phyloP scores from a whole-genome alignment of 2,797 vertebrate species.

The Hypotaenidia okinawae region DNA sequence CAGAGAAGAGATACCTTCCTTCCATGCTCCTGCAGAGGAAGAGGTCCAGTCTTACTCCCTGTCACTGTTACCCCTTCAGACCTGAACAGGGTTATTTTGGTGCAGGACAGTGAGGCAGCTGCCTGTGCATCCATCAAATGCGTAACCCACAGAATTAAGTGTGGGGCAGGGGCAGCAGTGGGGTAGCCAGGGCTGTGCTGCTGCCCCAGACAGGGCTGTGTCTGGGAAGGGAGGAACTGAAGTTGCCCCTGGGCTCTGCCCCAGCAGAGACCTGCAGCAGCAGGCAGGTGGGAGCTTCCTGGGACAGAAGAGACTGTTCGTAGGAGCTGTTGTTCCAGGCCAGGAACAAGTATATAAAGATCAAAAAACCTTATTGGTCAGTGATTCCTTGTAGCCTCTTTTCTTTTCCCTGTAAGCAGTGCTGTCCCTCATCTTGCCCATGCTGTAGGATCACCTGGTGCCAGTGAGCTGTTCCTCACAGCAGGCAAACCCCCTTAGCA shows the following conservation, averaged over 20 bases:
- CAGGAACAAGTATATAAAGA: neutral
- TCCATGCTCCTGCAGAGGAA: neutral
- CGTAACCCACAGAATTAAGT: neutral
- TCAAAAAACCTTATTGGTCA: neutral
- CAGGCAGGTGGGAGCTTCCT: neutral
- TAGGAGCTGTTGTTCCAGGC: neutral
- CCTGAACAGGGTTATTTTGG: neutral
- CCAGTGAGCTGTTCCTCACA: neutral
- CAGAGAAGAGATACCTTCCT: neutral
- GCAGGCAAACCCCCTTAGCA: neutral
- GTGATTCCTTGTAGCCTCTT: neutral
- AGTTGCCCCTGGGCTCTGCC: neutral
- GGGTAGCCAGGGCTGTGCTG: neutral
- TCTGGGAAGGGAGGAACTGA: neutral
- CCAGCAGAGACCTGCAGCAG: neutral
- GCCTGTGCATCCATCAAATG: neutral
- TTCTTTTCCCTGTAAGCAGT: neutral
- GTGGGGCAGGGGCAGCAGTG: neutral
- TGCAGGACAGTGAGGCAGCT: neutral
- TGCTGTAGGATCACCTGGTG: neutral
- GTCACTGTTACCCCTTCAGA: neutral
- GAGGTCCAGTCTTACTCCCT: neutral
- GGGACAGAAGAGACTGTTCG: neutral
- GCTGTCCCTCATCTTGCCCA: neutral
- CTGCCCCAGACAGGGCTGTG: neutral